These are phyloP conservation scores for Coptotermes formosanus DNA, from an alignment of 1,140 invertebrate genomes.

Conservation along the genomic window DNA sequence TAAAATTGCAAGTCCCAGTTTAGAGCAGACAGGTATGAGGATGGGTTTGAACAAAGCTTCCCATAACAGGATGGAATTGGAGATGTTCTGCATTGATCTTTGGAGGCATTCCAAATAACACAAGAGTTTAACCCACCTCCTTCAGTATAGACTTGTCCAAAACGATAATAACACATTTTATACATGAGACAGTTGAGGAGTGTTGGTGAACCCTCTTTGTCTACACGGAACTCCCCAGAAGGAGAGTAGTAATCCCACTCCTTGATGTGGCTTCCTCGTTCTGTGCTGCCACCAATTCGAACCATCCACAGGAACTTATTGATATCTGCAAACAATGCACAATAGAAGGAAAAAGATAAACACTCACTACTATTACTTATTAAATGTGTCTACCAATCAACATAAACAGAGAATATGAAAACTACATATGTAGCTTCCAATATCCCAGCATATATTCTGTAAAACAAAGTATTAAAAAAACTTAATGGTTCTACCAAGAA, in stretches of 20 bases:
- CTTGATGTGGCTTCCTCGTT: slow-evolving; percentile 89
- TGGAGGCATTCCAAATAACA: no score
- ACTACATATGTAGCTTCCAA: no score
- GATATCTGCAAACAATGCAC: slow-evolving; percentile 66
- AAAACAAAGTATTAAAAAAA: no score
- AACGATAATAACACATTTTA: slow-evolving; percentile 95
- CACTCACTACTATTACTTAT: slow-evolving; percentile 26
- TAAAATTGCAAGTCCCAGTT: no score
- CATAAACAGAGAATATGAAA: no score
- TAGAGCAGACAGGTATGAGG: no score
- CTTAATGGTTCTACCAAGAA: no score
- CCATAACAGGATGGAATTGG: no score
- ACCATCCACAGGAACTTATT: slow-evolving; percentile 99
- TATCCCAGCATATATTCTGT: no score
- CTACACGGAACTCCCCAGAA: slow-evolving; percentile 90
- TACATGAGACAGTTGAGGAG: slow-evolving; percentile 94
- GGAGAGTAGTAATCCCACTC: slow-evolving; percentile 96
- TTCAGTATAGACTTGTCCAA: slow-evolving; percentile 93
- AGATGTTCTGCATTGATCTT: no score
- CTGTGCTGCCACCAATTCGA: slow-evolving; percentile 94
- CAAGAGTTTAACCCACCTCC: slow-evolving; percentile 58
- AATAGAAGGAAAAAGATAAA: background rate
- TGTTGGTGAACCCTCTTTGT: slow-evolving; percentile 82
- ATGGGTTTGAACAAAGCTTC: no score
- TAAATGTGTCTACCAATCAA: background rate